phyloP scores from a whole-genome alignment of 37 sponge, comb jelly and placozoan species.

The Aplysina aerophoba region DNA sequence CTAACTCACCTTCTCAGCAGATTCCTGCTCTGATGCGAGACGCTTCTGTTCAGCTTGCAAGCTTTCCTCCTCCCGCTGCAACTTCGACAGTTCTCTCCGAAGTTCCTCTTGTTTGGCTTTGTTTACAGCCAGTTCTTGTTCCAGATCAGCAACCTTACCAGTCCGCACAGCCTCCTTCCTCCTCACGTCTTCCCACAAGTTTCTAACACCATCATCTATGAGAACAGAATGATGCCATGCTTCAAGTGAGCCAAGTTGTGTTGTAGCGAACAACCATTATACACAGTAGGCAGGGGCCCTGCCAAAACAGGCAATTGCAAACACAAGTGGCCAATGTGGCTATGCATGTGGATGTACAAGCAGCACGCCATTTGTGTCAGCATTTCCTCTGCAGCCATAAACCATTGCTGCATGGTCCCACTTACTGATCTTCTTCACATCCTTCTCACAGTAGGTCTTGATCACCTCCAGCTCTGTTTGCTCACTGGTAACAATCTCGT shows the following conservation, averaged over 20 bases:
- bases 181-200: background rate
- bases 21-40: background rate
- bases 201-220: background rate
- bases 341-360: too few relatives aligned
- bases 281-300: background rate
- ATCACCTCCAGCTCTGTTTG: conserved; percentile 19
- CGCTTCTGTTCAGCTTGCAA: background rate
- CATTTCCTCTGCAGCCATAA: background rate
- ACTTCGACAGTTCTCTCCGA: background rate
- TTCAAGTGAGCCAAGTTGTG: too few relatives aligned
- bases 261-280: background rate
- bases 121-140: background rate
- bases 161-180: background rate
- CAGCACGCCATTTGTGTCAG: conserved; percentile 52
- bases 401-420: background rate
- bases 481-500: background rate
- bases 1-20: conserved; percentile 3
- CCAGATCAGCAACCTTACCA: background rate
- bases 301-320: too few relatives aligned
- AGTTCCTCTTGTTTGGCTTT: background rate
- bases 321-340: too few relatives aligned
- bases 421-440: background rate
- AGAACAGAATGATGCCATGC: too few relatives aligned
- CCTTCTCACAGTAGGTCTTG: conserved; percentile 1
- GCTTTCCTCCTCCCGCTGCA: background rate